Conservation (phyloP, 1,140 invertebrate species). For the Paracyclopina nana region DNA sequence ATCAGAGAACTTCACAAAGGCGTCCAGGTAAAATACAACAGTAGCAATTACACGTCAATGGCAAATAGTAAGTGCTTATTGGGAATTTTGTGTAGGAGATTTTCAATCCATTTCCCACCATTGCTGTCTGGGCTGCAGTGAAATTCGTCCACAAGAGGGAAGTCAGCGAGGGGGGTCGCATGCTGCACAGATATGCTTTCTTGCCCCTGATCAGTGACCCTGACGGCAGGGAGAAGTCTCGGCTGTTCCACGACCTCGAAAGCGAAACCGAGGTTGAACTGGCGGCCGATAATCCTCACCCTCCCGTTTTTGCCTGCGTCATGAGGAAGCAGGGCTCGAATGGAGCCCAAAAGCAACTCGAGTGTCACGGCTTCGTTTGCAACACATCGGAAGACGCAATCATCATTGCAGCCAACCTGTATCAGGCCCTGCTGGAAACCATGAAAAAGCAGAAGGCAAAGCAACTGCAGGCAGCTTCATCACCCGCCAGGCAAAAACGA, state of each 20-base stretch:
- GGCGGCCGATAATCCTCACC: constrained; percentile 31
- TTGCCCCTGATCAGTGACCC: constrained; percentile 64
- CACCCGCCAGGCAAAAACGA: not conserved
- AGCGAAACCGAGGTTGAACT: constrained; percentile 16
- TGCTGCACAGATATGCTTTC: constrained; percentile 43
- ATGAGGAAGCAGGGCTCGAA: constrained; percentile 56
- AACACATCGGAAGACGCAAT: constrained; percentile 57
- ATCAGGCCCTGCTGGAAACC: constrained; percentile 59
- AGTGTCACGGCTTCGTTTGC: constrained; percentile 78
- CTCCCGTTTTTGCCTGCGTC: constrained; percentile 70
- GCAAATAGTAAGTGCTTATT: too few species aligned
- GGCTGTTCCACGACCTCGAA: constrained; percentile 19
- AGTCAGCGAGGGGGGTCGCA: constrained; percentile 17
- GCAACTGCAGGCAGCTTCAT: not conserved
- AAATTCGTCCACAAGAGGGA: constrained; percentile 34
- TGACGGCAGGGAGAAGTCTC: constrained; percentile 32
- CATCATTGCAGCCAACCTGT: constrained; percentile 66
- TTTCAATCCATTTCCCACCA: constrained; percentile 60
- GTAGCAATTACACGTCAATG: too few species aligned
- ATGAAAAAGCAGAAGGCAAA: constrained; percentile 30
- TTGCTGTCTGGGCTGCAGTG: constrained; percentile 71
- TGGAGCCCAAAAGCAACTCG: constrained; percentile 52
- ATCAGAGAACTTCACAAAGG: constrained; percentile 29
- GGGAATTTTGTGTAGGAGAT: too few species aligned
- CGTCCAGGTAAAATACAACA: too few species aligned